These are phyloP conservation scores for Drosophila robusta DNA, from an alignment of 2,888 invertebrate genomes.

Conservation along the genomic window DNA sequence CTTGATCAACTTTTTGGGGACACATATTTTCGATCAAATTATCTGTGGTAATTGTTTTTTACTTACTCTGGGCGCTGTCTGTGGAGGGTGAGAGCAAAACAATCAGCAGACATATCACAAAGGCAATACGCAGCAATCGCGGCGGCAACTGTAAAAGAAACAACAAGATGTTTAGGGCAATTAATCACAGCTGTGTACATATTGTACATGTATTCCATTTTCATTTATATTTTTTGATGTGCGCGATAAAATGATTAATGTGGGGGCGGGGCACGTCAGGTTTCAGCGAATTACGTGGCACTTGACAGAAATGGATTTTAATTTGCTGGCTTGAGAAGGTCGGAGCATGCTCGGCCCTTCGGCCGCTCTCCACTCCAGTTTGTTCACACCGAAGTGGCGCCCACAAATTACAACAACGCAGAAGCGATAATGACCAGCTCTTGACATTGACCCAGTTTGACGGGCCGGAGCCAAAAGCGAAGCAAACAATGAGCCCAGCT, in stretches of 20 bases:
- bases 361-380: conserved; percentile 32
- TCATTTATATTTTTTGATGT: conserved; percentile 33
- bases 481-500: conserved; percentile 20
- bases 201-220: conserved; percentile 5
- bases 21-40: not conserved
- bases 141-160: conserved; percentile 87
- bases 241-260: conserved; percentile 60
- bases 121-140: conserved; percentile 86
- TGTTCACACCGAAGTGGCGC: conserved; percentile 54
- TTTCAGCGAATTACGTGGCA: conserved; percentile 76
- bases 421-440: conserved; percentile 41
- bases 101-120: conserved; percentile 86
- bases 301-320: conserved; percentile 58
- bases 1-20: conserved; percentile 44
- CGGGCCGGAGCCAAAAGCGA: conserved; percentile 24
- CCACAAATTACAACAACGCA: conserved; percentile 56
- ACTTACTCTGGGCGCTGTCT: conserved; percentile 87
- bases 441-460: conserved; percentile 78
- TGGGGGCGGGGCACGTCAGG: conserved; percentile 62
- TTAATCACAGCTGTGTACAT: conserved; percentile 53
- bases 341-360: conserved; percentile 47
- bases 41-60: not conserved
- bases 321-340: conserved; percentile 54
- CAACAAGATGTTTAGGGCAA: conserved; percentile 41
- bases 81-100: conserved; percentile 87